A percentile compares a stretch with the other conserved stretches of the same genome.
Evolutionary conservation across 2,113 vertebrate species (phyloP).

Genomic region (Tringa solitaria): DNA sequence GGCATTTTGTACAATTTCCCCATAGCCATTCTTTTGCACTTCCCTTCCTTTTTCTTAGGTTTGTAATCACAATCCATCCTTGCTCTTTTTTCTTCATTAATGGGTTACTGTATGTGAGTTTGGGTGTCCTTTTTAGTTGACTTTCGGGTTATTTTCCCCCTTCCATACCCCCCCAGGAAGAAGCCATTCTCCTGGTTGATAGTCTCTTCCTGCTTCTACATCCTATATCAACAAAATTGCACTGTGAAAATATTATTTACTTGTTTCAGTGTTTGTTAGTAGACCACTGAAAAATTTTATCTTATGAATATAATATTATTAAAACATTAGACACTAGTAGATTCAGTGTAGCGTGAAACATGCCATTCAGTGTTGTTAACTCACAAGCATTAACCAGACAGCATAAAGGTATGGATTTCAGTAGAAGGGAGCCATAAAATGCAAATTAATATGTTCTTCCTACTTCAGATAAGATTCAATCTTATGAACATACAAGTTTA

Average conservation of each 20-base stretch:
- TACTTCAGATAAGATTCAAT: neutral
- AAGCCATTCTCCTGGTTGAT: neutral
- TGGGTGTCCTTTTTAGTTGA: neutral
- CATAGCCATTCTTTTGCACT: neutral
- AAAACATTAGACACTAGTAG: neutral
- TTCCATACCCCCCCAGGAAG: neutral
- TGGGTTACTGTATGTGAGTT: rapidly evolving
- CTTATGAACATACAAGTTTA: neutral
- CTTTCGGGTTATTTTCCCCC: neutral
- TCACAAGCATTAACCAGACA: neutral
- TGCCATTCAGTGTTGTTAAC: neutral
- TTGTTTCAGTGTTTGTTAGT: neutral
- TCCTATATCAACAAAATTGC: neutral
- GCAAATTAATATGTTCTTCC: neutral
- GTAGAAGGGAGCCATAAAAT: neutral
- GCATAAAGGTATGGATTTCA: neutral
- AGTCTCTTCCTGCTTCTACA: neutral
- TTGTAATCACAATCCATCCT: neutral
- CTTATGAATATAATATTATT: neutral
- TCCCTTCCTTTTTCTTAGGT: neutral
- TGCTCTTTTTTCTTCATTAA: neutral
- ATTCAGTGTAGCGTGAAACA: neutral
- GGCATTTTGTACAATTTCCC: neutral
- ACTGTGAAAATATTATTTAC: neutral
- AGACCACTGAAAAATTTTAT: neutral